These are phyloP conservation scores for Phasia obesa DNA, from an alignment of 2,888 invertebrate genomes.

Conservation along the genomic window DNA sequence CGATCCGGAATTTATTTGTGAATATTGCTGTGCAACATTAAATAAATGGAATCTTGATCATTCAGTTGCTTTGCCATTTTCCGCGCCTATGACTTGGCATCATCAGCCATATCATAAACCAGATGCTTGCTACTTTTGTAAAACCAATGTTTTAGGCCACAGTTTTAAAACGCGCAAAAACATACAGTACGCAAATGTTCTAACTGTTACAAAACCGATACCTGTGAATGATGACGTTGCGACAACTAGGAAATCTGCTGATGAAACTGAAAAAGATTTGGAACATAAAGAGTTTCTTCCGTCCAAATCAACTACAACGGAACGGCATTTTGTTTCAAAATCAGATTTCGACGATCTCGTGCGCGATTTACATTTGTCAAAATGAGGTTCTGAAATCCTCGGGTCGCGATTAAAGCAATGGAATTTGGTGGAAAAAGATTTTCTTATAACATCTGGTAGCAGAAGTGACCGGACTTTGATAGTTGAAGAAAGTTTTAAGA, in stretches of 20 bases:
- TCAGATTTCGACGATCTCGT: not conserved
- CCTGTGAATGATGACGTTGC: not conserved
- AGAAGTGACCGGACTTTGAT: not conserved
- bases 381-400: constrained; percentile 8
- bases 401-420: constrained; percentile 10
- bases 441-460: not conserved
- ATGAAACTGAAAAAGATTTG: constrained; percentile 3
- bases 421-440: not conserved
- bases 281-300: constrained; percentile 10
- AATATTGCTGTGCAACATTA: too few relatives aligned
- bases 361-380: not conserved
- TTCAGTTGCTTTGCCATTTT: not conserved
- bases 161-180: not conserved
- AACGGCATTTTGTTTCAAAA: not conserved
- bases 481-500: not conserved
- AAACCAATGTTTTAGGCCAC: not conserved
- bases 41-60: too few relatives aligned
- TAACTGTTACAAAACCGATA: constrained; percentile 4
- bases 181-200: not conserved
- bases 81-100: too few relatives aligned
- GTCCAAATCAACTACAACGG: not conserved
- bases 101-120: too few relatives aligned
- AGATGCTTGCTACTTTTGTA: too few relatives aligned
- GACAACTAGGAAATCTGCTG: not conserved
- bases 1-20: too few relatives aligned